Conservation (phyloP, 2,113 vertebrate species). For the Trematocara zebra region DNA sequence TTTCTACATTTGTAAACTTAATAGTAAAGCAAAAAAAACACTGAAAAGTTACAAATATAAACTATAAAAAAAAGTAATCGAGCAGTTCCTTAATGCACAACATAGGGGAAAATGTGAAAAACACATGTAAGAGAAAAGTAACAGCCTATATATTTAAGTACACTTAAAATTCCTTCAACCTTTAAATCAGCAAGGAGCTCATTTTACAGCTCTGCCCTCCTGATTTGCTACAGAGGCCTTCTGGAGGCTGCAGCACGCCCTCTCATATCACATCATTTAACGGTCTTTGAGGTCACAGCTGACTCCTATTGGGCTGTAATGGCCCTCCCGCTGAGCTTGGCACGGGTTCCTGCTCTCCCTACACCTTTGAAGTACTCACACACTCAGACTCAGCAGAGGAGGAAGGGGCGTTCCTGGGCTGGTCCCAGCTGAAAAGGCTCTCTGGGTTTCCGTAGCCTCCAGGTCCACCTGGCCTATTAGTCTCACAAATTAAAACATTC, state of each 20-base stretch:
- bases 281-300: constrained; percentile 55
- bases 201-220: constrained; percentile 37
- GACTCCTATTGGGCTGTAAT: constrained; percentile 57
- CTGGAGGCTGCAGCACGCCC: constrained; percentile 27
- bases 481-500: constrained; percentile 54
- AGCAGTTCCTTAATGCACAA: background rate
- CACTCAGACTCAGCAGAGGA: constrained; percentile 1
- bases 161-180: constrained; percentile 26
- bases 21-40: background rate
- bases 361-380: constrained; percentile 55
- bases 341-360: constrained; percentile 17
- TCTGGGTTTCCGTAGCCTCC: constrained; percentile 10
- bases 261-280: constrained; percentile 57
- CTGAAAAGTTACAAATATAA: background rate
- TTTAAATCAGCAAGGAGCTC: constrained; percentile 45
- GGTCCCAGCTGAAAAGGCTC: constrained; percentile 3
- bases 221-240: constrained; percentile 21
- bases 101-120: background rate
- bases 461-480: constrained; percentile 65
- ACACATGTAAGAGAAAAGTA: background rate
- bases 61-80: fast-evolving
- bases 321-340: constrained; percentile 49
- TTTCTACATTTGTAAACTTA: background rate
- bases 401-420: constrained; percentile 31
- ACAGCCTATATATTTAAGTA: background rate